These are phyloP conservation scores for Lamprologus callipterus DNA, from an alignment of 2,113 vertebrate species.

Conservation along the genomic window DNA sequence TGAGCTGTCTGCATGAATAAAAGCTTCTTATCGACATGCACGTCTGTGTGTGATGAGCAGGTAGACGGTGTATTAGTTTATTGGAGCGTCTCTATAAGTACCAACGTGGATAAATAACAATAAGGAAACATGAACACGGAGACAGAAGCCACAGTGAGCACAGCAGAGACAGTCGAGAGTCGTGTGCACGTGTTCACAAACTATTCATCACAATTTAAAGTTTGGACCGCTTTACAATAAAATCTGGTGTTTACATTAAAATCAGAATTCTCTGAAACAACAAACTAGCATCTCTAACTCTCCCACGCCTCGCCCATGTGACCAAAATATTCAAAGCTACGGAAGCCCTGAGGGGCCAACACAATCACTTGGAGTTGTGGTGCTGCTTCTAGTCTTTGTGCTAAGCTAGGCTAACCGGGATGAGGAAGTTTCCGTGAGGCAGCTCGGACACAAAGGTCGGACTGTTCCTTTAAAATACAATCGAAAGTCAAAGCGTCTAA, in stretches of 20 bases:
- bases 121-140: slow-evolving; percentile 21
- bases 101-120: slow-evolving; percentile 37
- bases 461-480: background rate
- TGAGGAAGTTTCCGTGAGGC: background rate
- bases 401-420: slow-evolving; percentile 17
- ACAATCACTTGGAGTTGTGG: background rate
- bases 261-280: slow-evolving; percentile 28
- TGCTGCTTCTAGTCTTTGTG: background rate
- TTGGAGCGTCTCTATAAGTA: slow-evolving; percentile 45
- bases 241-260: slow-evolving; percentile 47
- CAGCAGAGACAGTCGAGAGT: background rate
- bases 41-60: background rate
- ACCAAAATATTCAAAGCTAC: background rate
- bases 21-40: background rate
- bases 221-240: slow-evolving; percentile 34
- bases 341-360: slow-evolving; percentile 6
- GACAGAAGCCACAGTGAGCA: slow-evolving; percentile 27
- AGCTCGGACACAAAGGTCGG: background rate
- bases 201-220: slow-evolving; percentile 29
- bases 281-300: slow-evolving; percentile 20
- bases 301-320: background rate
- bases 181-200: slow-evolving; percentile 11
- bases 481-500: background rate
- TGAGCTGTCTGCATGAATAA: background rate
- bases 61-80: slow-evolving; percentile 23